Evolutionary conservation across 1,140 invertebrate species (phyloP), one percentile per base, ranked within the genome.

Genomic region (Drosophila grimshawi): DNA sequence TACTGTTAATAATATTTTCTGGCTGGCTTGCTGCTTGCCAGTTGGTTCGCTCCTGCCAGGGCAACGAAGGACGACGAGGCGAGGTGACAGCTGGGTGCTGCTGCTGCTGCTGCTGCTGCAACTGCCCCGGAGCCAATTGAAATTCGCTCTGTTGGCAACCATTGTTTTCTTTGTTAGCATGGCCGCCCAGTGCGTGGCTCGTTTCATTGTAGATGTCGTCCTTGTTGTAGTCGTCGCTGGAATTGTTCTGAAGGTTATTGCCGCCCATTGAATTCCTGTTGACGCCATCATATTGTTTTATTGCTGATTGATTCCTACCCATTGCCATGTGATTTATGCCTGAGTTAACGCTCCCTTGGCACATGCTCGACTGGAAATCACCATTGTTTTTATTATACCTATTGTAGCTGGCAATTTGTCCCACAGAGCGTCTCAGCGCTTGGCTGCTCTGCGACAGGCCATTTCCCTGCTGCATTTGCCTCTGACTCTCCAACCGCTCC

Each of bases 1-100:
- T 64, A 56, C 66, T 88, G 78, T 85, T 89, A 89, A 89, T 89
- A 89, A 75, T 80, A 89, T 89, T 89, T 85, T 90, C 86, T 76
- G 80, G 75, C 53, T 89, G 80, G 74, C 60, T 88, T 74, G 66
- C 78, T 64, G 80, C 72, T 57, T 69, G 77, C 85, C 85, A 89
- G 67, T 81, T 80, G 56, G 72, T 88, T 35, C 76, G 51, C 51
- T 81, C 53, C 1, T 57, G 62, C 67, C 64, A 65, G 30, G 69
- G 4, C 19, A 43, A 51, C 2, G 70, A 62, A 33, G 61, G 64
- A 2, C 64, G 37, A 5, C 51, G 56, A n/a, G 35, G 11, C 29
- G 67, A 7, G 30, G 11, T 39, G 43, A 33, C 60, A 57, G 39
- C 46, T 11, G 32, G 6, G 10, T 72, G 55, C 8, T 27, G 27